Evolutionary conservation across 1,140 invertebrate genomes (phyloP), one percentile per base, ranked within the genome.

Genomic region (Araneus ventricosus): DNA sequence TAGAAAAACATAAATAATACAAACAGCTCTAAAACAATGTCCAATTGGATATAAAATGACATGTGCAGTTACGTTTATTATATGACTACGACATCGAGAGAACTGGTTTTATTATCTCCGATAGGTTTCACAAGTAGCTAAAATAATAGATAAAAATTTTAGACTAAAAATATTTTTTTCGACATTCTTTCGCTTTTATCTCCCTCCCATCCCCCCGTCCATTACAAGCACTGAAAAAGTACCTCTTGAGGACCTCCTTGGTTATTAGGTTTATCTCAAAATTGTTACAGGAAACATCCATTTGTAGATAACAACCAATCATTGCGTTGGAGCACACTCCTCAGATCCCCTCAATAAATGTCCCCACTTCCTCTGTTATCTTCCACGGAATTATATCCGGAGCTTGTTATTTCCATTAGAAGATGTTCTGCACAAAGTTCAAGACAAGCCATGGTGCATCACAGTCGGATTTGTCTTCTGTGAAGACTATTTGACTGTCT

Each of bases 291-390:
- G 45, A 84, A 30, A 52, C 41, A 45, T 57, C 41, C 41, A 84
- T 84, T 84, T 84, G 82, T 27, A 84, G 82, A 84, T 84, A 84
- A 84, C 82, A 57, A 57, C 82, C 82, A 34, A 75, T 84, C 41
- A 84, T 52, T 45, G n/a, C 82, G 37, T 45, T 37, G 24, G 4
- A 22, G 39, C 24, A 57, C 82, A 84, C 27, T 52, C 82, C 82
- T 84, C 82, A 45, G 8, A 27, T 24, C n/a, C 82, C 30, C 82
- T 34, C 82, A 84, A 84, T 84, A 52, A 84, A 52, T 45, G 45
- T 52, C 82, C n/a, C 34, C 41, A 45, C 22, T 82, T 82, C 79
- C 82, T 45, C 82, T 84, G 27, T 84, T 57, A 75, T 75, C 82
- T 84, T 75, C 70, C 17, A 22, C 30, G 14, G 67, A 70, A 70